Percentiles rank a stretch among this genome's conserved stretches.
Evolutionary conservation across 2,888 invertebrate genomes (phyloP).

Genomic region (Mystacides longicornis): DNA sequence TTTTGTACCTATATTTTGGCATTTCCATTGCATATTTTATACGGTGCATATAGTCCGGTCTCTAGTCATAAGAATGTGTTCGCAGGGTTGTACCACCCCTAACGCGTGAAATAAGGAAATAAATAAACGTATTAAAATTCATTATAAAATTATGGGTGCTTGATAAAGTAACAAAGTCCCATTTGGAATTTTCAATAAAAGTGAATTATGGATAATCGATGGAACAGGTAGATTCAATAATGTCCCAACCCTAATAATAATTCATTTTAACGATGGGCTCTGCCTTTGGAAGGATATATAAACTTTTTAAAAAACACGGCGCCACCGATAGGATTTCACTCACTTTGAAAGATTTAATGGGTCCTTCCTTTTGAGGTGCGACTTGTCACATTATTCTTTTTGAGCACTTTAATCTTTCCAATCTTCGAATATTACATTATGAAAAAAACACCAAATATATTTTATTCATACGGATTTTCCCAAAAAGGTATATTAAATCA

Average conservation of each 20-base stretch:
- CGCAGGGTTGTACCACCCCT: no score
- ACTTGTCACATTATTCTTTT: not conserved
- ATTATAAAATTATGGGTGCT: not conserved
- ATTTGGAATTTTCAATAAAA: conserved; percentile 1
- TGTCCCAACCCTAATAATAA: not conserved
- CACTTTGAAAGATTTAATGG: not conserved
- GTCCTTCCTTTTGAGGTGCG: not conserved
- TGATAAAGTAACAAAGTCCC: not conserved
- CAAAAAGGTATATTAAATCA: no score
- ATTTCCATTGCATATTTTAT: no score
- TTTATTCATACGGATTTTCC: no score
- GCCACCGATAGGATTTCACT: not conserved
- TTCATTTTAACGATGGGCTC: not conserved
- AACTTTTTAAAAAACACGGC: not conserved
- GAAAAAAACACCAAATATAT: not conserved
- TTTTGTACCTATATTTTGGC: no score
- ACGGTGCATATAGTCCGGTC: no score
- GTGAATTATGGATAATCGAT: conserved; percentile 1
- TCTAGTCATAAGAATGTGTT: no score
- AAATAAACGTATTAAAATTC: not conserved
- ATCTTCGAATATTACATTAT: not conserved
- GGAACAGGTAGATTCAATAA: not conserved
- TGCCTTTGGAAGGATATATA: not conserved
- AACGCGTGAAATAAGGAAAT: no score
- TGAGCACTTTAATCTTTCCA: not conserved